Evolutionary conservation across 2,113 vertebrate genomes (phyloP).

Genomic region (Nannobrachium achirus): DNA sequence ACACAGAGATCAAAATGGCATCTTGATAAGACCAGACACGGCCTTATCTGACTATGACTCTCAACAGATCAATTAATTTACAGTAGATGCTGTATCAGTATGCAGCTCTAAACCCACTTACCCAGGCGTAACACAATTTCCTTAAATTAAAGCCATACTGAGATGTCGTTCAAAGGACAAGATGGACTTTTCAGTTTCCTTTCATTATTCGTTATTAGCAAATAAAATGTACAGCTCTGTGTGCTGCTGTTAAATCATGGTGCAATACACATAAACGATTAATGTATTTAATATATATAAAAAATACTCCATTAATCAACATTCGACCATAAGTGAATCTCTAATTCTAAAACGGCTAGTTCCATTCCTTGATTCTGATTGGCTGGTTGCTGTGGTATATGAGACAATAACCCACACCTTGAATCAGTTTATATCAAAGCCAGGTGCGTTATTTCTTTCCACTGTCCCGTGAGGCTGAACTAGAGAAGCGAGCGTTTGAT

Average conservation of each 20-base stretch:
- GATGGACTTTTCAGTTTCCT: slow-evolving; percentile 62
- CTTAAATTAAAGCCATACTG: slow-evolving; percentile 73
- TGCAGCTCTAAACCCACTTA: slow-evolving; percentile 52
- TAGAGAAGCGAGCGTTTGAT: too few species aligned
- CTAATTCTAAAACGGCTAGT: too few species aligned
- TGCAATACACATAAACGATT: slow-evolving; percentile 10
- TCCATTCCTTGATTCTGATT: too few species aligned
- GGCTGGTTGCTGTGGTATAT: too few species aligned
- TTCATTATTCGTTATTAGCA: slow-evolving; percentile 42
- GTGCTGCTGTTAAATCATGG: slow-evolving; percentile 15
- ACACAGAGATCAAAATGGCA: slow-evolving; percentile 59
- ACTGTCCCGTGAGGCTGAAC: too few species aligned
- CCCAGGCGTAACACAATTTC: slow-evolving; percentile 53
- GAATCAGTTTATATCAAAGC: too few species aligned
- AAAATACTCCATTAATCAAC: too few species aligned
- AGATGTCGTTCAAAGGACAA: slow-evolving; percentile 68
- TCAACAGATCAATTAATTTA: slow-evolving; percentile 64
- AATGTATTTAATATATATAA: slow-evolving; percentile 7
- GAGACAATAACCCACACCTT: too few species aligned
- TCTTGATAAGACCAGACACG: slow-evolving; percentile 61
- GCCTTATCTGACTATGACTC: slow-evolving; percentile 63
- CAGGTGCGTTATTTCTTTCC: too few species aligned
- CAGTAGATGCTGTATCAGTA: slow-evolving; percentile 65
- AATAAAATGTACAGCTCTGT: slow-evolving; percentile 24
- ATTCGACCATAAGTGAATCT: too few species aligned